Percentiles rank a stretch among this genome's conserved stretches.
Conservation (phyloP, 2,797 vertebrate species). For the Todus mexicanus region DNA sequence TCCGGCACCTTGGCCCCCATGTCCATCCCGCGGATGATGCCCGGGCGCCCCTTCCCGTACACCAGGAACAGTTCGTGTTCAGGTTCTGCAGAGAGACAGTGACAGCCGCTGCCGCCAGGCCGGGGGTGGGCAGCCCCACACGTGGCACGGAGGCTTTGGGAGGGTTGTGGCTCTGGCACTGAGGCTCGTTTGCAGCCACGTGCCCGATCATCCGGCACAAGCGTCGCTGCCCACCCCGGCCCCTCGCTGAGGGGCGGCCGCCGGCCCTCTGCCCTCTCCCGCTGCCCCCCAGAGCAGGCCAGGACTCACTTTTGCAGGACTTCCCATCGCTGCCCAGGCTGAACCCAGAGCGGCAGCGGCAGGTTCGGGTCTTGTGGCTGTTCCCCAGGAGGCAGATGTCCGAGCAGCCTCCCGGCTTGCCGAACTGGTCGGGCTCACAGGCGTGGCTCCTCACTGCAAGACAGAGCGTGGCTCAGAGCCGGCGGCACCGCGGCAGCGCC, state of each 20-base stretch:
- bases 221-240: accelerated
- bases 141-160: accelerated
- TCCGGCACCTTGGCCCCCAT: slow-evolving; percentile 92
- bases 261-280: not conserved
- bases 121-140: not conserved
- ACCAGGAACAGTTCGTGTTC: slow-evolving; percentile 96
- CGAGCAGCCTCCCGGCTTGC: slow-evolving; percentile 93
- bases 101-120: not conserved
- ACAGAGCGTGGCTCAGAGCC: not conserved
- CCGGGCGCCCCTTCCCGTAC: slow-evolving; percentile 93
- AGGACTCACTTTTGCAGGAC: slow-evolving; percentile 95
- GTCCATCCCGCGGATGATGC: slow-evolving; percentile 97
- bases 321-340: slow-evolving; percentile 96
- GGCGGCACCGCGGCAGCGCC: accelerated
- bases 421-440: slow-evolving; percentile 88
- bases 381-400: slow-evolving; percentile 95
- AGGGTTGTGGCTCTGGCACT: accelerated
- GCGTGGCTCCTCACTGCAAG: slow-evolving; percentile 90
- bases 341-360: slow-evolving; percentile 94
- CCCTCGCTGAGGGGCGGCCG: accelerated
- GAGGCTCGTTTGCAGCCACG: not conserved
- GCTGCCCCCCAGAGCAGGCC: not conserved
- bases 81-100: slow-evolving; percentile 76
- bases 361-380: slow-evolving; percentile 96
- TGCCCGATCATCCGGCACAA: accelerated